A percentile compares a stretch with the other conserved stretches of the same genome.
Evolutionary conservation across 2,797 vertebrate species (phyloP).

Genomic region (Astyanax mexicanus): DNA sequence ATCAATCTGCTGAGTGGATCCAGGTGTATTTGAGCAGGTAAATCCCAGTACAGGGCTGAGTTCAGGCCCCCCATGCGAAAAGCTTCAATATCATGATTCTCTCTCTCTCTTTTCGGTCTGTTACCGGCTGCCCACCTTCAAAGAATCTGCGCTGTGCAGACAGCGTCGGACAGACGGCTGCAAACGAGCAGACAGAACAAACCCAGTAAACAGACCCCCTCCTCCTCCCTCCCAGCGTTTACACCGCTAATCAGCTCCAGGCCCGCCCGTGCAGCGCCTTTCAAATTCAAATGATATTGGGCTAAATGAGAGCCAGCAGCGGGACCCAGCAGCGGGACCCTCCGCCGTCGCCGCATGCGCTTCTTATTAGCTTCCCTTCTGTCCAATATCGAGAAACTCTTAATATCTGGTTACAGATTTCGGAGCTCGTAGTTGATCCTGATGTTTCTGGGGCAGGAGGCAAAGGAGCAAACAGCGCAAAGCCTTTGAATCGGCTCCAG

Average conservation of each 20-base stretch:
- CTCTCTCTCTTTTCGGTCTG: not conserved
- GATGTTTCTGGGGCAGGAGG: slow-evolving; percentile 70
- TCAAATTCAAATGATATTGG: slow-evolving; percentile 80
- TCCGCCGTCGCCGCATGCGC: slow-evolving; percentile 73
- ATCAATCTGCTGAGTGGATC: not conserved
- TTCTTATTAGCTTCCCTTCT: slow-evolving; percentile 82
- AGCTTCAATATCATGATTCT: not conserved
- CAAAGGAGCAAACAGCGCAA: slow-evolving; percentile 64
- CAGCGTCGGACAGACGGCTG: slow-evolving; percentile 69
- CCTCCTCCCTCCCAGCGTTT: slow-evolving; percentile 69
- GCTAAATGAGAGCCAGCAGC: slow-evolving; percentile 81
- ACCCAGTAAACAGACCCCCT: slow-evolving; percentile 73
- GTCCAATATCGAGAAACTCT: slow-evolving; percentile 75
- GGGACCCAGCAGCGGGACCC: slow-evolving; percentile 73
- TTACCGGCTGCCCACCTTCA: slow-evolving; percentile 59
- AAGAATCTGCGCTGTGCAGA: slow-evolving; percentile 52
- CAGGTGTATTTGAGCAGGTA: not conserved
- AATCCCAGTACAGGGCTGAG: not conserved
- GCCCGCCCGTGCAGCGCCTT: slow-evolving; percentile 65
- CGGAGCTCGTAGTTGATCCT: slow-evolving; percentile 66
- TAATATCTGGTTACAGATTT: slow-evolving; percentile 81
- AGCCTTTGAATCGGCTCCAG: slow-evolving; percentile 69
- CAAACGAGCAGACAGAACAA: slow-evolving; percentile 72
- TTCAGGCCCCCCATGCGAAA: not conserved
- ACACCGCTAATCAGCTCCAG: slow-evolving; percentile 81